These are phyloP conservation scores for Asteroscopus sphinx DNA, from an alignment of 2,888 invertebrate genomes.

Conservation along the genomic window DNA sequence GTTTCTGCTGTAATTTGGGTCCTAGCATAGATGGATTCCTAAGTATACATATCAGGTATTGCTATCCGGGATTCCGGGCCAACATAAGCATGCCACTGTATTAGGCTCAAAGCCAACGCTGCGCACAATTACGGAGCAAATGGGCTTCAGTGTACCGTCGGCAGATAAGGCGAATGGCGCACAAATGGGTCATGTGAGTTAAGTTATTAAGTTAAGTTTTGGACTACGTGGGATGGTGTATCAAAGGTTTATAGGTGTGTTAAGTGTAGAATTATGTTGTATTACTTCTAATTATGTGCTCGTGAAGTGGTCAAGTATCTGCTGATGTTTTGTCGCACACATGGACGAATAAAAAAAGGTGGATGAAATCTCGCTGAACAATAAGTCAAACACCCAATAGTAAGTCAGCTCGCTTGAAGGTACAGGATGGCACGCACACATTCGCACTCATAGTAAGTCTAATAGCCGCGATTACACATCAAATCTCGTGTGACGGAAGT, in stretches of 20 bases:
- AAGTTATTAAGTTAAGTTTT: slow-evolving; percentile 43
- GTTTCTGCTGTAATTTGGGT: slow-evolving; percentile 22
- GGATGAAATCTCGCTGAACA: no score
- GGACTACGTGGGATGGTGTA: slow-evolving; percentile 21
- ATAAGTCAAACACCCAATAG: no score
- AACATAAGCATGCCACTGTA: slow-evolving; percentile 58
- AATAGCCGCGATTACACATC: no score
- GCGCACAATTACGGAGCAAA: slow-evolving; percentile 67
- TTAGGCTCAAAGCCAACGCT: slow-evolving; percentile 74
- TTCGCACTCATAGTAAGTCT: no score
- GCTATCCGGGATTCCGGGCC: slow-evolving; percentile 13
- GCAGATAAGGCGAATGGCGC: slow-evolving; percentile 49
- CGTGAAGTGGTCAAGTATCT: no score
- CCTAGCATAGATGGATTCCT: slow-evolving; percentile 31
- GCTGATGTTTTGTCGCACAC: no score
- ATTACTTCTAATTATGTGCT: no score
- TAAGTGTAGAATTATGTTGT: no score
- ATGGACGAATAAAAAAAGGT: no score
- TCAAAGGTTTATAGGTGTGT: slow-evolving; percentile 6
- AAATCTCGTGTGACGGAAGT: no score
- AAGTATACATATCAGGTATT: slow-evolving; percentile 46
- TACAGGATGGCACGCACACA: no score
- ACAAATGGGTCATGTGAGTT: slow-evolving; percentile 39
- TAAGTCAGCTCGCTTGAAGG: no score
- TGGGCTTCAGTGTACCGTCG: slow-evolving; percentile 58